Base-by-base conservation (phyloP, 2,113 vertebrate genomes). In the Paracanthobrama guichenoti region DNA sequence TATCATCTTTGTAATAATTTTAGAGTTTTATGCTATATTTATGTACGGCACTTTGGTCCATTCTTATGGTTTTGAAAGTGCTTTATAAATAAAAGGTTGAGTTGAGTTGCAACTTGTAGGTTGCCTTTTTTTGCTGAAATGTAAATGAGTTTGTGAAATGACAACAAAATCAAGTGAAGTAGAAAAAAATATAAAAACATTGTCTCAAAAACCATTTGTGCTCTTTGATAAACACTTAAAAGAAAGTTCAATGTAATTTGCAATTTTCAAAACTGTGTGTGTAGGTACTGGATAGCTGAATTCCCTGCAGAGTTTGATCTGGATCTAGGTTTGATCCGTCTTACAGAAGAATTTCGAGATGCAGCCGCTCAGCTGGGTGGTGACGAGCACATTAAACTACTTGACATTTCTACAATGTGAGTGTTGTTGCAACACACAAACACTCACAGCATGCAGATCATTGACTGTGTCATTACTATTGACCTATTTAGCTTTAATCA, bases 391-490 rank as follows among this genome's bases (percentile, higher is more conserved):
- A 92, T 96, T 89, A 95, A 95, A 75, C 96, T 99, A 87, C 96
- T 99, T 10, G 98, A 99, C 90, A 99, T 98, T 91, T 99, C 97
- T 84, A 97, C 96, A 93, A 97, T 99, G 98, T 99, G 95, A 96
- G 97, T 73, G 62, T 2, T 11, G 2, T 28, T 18, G 50, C 22
- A 31, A 55, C 77, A 53, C 81, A 72, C 39, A 83, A 31, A 77
- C 62, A 53, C 72, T 84, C 62, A 84, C 48, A 60, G 69, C 67
- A 0, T 64, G 44, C 6, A 2, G 0, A 66, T 80, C 24, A 67
- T 67, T 67, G 42, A 81, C 26, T 50, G 22, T 80, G 10, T 71
- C 62, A 81, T 85, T 82, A 79, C 64, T 14, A 28, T 50, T 74
- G 79, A 85, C 86, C 83, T 72, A 46, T 72, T 35, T 60, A 50